phyloP scores from a whole-genome alignment of 1,140 invertebrate species.

The Zeugodacus cucurbitae region DNA sequence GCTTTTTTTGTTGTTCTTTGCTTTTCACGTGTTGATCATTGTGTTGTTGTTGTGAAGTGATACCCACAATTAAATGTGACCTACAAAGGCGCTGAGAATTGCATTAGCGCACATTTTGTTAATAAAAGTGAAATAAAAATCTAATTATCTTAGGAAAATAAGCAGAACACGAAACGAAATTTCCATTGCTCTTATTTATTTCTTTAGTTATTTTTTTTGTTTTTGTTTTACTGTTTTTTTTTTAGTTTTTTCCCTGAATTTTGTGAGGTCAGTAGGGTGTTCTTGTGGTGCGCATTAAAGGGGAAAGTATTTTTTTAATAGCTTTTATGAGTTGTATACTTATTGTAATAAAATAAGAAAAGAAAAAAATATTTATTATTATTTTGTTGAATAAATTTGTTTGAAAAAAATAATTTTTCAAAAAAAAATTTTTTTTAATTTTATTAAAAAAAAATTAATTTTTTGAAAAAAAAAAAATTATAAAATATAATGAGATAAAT shows the following conservation, averaged over 20 bases:
- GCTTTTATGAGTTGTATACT: too few species aligned
- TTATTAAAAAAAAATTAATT: too few species aligned
- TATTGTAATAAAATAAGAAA: too few species aligned
- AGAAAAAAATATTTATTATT: too few species aligned
- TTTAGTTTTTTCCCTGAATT: neutral
- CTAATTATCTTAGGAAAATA: neutral
- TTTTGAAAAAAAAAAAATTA: too few species aligned
- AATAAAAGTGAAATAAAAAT: neutral
- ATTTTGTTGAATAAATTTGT: too few species aligned
- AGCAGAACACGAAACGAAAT: neutral
- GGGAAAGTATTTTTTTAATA: neutral
- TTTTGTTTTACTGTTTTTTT: neutral
- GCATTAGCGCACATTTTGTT: neutral
- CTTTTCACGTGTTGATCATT: neutral
- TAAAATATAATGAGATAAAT: too few species aligned
- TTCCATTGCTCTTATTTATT: neutral
- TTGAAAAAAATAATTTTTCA: too few species aligned
- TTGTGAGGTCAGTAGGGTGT: neutral
- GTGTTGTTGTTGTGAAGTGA: neutral
- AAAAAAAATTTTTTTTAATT: too few species aligned
- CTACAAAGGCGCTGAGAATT: neutral
- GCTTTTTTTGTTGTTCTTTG: neutral
- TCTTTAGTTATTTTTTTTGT: neutral
- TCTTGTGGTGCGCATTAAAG: neutral
- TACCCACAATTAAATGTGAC: slow-evolving; percentile 27